Evolutionary conservation across 2,113 vertebrate genomes (phyloP).

Genomic region (Scortum barcoo): DNA sequence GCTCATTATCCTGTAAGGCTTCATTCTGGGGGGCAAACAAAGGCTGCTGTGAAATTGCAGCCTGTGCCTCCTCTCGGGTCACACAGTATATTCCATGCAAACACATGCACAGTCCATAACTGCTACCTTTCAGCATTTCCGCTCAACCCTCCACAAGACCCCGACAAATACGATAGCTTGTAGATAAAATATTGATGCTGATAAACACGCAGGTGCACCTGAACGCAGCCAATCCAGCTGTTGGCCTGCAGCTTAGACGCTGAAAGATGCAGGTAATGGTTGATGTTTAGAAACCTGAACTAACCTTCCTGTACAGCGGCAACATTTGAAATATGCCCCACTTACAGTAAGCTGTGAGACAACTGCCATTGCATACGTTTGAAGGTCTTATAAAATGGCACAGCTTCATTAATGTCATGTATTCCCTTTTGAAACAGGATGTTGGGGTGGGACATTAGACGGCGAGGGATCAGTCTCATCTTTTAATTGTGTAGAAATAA

Average conservation of each 20-base stretch:
- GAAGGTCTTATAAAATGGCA: background rate
- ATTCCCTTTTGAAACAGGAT: too few species aligned
- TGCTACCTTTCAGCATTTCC: constrained; percentile 46
- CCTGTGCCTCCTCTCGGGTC: constrained; percentile 74
- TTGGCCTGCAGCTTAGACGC: constrained; percentile 3
- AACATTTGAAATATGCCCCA: constrained; percentile 15
- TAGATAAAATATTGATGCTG: constrained; percentile 48
- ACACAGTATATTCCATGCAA: constrained; percentile 56
- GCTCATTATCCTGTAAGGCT: constrained; percentile 88
- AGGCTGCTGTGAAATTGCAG: constrained; percentile 86
- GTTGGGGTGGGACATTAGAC: too few species aligned
- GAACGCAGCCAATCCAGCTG: constrained; percentile 27
- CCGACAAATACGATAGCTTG: constrained; percentile 25
- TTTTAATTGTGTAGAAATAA: background rate
- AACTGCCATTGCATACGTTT: background rate
- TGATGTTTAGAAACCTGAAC: background rate
- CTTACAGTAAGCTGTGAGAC: background rate
- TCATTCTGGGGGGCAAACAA: constrained; percentile 86
- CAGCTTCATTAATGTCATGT: background rate
- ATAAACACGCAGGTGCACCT: constrained; percentile 49
- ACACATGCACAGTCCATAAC: constrained; percentile 57
- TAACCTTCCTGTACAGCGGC: background rate
- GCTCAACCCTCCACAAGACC: constrained; percentile 29
- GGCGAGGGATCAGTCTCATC: background rate
- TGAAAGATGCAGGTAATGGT: background rate